Conservation (phyloP, 1,140 invertebrate genomes). For the Euwallacea fornicatus region DNA sequence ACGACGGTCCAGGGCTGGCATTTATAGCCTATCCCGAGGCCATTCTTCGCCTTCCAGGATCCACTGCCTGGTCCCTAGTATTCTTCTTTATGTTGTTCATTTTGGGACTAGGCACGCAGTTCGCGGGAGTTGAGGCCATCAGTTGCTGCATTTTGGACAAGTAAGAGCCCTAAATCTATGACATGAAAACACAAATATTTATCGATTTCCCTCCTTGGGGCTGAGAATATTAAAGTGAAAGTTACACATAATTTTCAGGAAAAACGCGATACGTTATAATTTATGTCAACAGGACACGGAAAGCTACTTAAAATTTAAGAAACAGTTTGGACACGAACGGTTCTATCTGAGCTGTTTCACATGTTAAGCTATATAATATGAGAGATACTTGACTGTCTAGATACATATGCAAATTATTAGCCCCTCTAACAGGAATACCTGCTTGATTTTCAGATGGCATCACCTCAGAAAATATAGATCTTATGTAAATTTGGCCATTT, state of each 20-base stretch:
- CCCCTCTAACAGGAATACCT: too few relatives aligned
- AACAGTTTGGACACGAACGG: too few relatives aligned
- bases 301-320: too few relatives aligned
- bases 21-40: conserved; percentile 83
- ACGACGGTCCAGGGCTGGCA: conserved; percentile 74
- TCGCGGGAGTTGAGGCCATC: conserved; percentile 80
- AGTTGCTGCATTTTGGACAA: conserved; percentile 74
- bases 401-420: too few relatives aligned
- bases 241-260: too few relatives aligned
- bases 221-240: too few relatives aligned
- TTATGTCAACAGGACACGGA: too few relatives aligned
- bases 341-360: too few relatives aligned
- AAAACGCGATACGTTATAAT: too few relatives aligned
- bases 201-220: too few relatives aligned
- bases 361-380: too few relatives aligned
- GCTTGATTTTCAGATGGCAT: conserved; percentile 54
- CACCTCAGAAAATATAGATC: conserved; percentile 62
- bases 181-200: background rate
- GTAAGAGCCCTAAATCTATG: conserved; percentile 41
- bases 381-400: too few relatives aligned
- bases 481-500: conserved; percentile 64
- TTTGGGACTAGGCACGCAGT: conserved; percentile 76
- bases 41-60: conserved; percentile 72
- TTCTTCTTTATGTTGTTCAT: conserved; percentile 87
- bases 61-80: conserved; percentile 76